Conservation (phyloP, 1,140 invertebrate species). For the Cephus cinctus region DNA sequence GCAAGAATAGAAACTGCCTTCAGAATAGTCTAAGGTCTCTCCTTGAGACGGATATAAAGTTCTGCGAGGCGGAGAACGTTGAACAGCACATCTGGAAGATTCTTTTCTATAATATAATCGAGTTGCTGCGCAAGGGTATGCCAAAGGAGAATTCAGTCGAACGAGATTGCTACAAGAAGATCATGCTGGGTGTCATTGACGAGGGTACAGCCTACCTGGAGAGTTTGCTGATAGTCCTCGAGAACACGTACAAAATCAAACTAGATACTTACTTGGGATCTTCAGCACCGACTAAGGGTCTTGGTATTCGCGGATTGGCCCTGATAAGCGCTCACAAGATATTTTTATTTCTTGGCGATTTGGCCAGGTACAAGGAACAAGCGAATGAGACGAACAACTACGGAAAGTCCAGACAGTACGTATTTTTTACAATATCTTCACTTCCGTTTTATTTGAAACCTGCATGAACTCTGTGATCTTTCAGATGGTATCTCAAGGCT, state of each 20-base stretch:
- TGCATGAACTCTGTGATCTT: slow-evolving; percentile 27
- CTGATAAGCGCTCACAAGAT: slow-evolving; percentile 84
- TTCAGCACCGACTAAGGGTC: slow-evolving; percentile 59
- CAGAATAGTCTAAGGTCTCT: slow-evolving; percentile 74
- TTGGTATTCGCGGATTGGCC: slow-evolving; percentile 72
- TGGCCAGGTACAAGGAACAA: slow-evolving; percentile 86
- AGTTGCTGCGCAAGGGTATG: slow-evolving; percentile 72
- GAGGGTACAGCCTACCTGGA: slow-evolving; percentile 81
- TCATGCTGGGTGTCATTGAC: slow-evolving; percentile 73
- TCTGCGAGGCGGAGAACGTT: slow-evolving; percentile 84
- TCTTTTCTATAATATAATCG: slow-evolving; percentile 88
- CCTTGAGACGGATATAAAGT: slow-evolving; percentile 80
- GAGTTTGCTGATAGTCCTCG: slow-evolving; percentile 70
- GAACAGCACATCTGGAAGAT: slow-evolving; percentile 92
- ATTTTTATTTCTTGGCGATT: slow-evolving; percentile 86
- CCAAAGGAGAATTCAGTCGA: slow-evolving; percentile 53
- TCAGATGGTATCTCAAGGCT: slow-evolving; percentile 87
- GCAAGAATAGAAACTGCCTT: slow-evolving; percentile 58
- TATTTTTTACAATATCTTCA: slow-evolving; percentile 24
- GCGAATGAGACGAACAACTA: slow-evolving; percentile 82
- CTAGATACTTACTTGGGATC: slow-evolving; percentile 59
- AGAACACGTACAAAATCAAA: slow-evolving; percentile 74
- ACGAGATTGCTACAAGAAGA: slow-evolving; percentile 62
- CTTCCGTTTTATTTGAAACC: not conserved
- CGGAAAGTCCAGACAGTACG: slow-evolving; percentile 76